Base-by-base conservation (phyloP, 1,140 invertebrate species). In the Achatina immaculata region DNA sequence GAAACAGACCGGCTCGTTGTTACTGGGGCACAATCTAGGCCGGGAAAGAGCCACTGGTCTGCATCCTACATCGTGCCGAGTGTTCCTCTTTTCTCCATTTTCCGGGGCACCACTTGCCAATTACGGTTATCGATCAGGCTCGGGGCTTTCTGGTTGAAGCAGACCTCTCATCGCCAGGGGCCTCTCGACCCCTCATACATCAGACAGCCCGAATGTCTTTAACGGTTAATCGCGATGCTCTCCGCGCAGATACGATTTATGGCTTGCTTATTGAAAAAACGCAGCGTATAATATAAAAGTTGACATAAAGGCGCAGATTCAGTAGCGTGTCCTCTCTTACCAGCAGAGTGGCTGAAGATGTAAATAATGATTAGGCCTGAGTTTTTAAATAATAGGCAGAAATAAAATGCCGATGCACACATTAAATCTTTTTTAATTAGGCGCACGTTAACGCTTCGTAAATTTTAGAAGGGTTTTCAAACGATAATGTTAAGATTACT, bases 41-140 rank as follows among this genome's bases (percentile, higher is more conserved):
- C n/a, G 21, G n/a, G 58, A 16, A n/a, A 55, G 51, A 28, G 48
- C 16, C 16, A 21, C 58, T 62, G n/a, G n/a, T 31, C 58, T 21
- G 58, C 58, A 31, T 31, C 28, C 58, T 28, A 28, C 28, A 28
- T 62, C 58, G 58, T 62, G 58, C 58, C n/a, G 28, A 7, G 28
- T 28, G 19, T 62, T 48, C 45, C 45, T 48, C 16, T n/a, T 28
- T 62, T 21, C 6, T 31, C 58, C 3, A 31, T 34, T 31, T 34
- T 62, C n/a, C n/a, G 7, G 9, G 58, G 16, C n/a, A 62, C 58
- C 58, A 31, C 58, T 62, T 62, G 58, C 58, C 58, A 62, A 62
- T 62, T 62, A 62, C 31, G 58, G n/a, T 31, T 62, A 62, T 62
- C 58, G 58, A 62, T 62, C 58, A 62, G 28, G 58, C n/a, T 34